phyloP scores from a whole-genome alignment of 2,113 vertebrate genomes.

The Ochotona princeps region DNA sequence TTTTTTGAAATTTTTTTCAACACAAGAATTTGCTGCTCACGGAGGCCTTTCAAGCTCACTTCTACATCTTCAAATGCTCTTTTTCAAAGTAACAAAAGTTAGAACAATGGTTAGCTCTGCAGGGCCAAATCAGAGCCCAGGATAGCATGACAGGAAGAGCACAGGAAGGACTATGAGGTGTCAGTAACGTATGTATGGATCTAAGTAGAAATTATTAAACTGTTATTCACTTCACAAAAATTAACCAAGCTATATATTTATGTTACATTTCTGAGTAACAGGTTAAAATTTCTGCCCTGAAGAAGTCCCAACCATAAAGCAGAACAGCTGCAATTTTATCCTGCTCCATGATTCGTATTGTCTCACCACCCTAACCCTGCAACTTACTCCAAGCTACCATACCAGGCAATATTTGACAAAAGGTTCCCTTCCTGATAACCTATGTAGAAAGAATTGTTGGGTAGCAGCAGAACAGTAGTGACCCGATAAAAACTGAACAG shows the following conservation, averaged over 20 bases:
- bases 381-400: not conserved
- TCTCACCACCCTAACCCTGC: not conserved
- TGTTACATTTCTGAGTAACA: not conserved
- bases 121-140: not conserved
- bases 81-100: not conserved
- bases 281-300: not conserved
- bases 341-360: not conserved
- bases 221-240: not conserved
- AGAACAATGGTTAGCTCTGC: not conserved
- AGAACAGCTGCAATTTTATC: not conserved
- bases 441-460: not conserved
- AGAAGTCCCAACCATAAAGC: not conserved
- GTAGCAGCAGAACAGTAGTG: not conserved
- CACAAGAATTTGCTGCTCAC: not conserved
- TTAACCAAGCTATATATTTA: not conserved
- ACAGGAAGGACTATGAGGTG: not conserved
- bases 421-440: not conserved
- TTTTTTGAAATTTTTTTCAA: not conserved
- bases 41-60: not conserved
- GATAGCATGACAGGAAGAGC: not conserved
- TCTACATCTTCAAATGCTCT: not conserved
- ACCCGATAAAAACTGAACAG: not conserved
- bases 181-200: not conserved
- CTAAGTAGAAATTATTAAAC: not conserved
- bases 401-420: not conserved